Conservation (phyloP, 2,888 invertebrate genomes). For the Epistrophe eligans region DNA sequence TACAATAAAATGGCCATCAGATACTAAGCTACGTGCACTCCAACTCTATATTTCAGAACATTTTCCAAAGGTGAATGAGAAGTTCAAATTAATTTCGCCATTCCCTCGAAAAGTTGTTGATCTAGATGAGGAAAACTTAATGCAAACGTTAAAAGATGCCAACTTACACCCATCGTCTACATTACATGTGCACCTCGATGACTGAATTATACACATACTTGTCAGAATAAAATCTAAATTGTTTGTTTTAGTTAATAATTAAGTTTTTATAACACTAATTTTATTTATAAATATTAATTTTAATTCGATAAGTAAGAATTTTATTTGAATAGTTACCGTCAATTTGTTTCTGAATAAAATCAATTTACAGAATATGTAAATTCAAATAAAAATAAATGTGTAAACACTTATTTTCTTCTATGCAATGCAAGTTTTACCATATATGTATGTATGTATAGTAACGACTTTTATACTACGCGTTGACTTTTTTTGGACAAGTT, state of each 20-base stretch:
- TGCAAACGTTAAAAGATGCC: slow-evolving; percentile 80
- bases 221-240: slow-evolving; percentile 46
- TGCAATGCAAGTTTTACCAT: too few relatives aligned
- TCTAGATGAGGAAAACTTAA: slow-evolving; percentile 80
- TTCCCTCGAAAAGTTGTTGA: slow-evolving; percentile 81
- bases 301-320: slow-evolving; percentile 45
- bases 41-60: slow-evolving; percentile 81
- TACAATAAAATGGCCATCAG: slow-evolving; percentile 83
- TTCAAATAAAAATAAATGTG: slow-evolving; percentile 18
- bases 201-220: slow-evolving; percentile 77
- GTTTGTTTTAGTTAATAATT: slow-evolving; percentile 59
- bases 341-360: slow-evolving; percentile 44
- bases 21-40: slow-evolving; percentile 81
- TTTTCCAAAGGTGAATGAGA: slow-evolving; percentile 81
- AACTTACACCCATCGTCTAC: slow-evolving; percentile 83
- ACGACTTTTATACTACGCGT: too few relatives aligned
- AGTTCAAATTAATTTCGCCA: slow-evolving; percentile 83
- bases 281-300: slow-evolving; percentile 52
- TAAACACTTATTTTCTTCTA: too few relatives aligned
- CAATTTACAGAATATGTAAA: slow-evolving; percentile 28
- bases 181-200: slow-evolving; percentile 82
- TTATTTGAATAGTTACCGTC: slow-evolving; percentile 49
- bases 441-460: too few relatives aligned
- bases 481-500: too few relatives aligned
- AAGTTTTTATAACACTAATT: slow-evolving; percentile 43